A percentile compares a stretch with the other conserved stretches of the same genome.
These are phyloP conservation scores for Drosophila suboccidentalis DNA, from an alignment of 2,888 invertebrate species.

Conservation along the genomic window DNA sequence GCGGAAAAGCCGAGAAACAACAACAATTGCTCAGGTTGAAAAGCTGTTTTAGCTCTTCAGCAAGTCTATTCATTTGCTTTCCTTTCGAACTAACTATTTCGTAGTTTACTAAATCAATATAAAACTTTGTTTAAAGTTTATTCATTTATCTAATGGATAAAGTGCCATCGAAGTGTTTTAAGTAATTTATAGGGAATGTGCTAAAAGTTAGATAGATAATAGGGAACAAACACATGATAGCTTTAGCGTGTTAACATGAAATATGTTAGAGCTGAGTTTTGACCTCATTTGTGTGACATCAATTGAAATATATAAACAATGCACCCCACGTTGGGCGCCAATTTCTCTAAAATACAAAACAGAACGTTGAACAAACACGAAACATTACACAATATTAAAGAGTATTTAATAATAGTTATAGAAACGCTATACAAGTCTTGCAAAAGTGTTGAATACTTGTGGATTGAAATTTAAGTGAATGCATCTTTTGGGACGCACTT, in stretches of 20 bases:
- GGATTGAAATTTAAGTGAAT: background rate
- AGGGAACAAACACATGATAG: background rate
- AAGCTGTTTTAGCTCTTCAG: background rate
- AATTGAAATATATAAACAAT: conserved; percentile 4
- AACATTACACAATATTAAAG: background rate
- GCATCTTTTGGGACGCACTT: background rate
- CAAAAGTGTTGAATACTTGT: background rate
- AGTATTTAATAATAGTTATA: background rate
- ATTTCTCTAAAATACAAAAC: background rate
- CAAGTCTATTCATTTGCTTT: background rate
- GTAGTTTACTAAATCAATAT: conserved; percentile 1
- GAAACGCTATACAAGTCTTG: too few species aligned
- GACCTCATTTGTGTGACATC: conserved; percentile 17
- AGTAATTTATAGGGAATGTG: conserved; percentile 1
- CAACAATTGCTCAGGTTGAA: conserved; percentile 1
- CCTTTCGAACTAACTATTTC: background rate
- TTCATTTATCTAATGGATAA: conserved; percentile 2
- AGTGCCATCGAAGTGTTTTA: conserved; percentile 6
- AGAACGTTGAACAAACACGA: background rate
- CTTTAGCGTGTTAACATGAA: conserved; percentile 18
- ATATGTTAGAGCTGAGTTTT: conserved; percentile 6
- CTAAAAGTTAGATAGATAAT: background rate
- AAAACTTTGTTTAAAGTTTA: conserved; percentile 9
- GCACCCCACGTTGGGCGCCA: conserved; percentile 12
- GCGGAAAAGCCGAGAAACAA: background rate